A percentile compares a stretch with the other conserved stretches of the same genome.
Evolutionary conservation across 1,140 invertebrate species (phyloP).

Genomic region (Maniola jurtina): DNA sequence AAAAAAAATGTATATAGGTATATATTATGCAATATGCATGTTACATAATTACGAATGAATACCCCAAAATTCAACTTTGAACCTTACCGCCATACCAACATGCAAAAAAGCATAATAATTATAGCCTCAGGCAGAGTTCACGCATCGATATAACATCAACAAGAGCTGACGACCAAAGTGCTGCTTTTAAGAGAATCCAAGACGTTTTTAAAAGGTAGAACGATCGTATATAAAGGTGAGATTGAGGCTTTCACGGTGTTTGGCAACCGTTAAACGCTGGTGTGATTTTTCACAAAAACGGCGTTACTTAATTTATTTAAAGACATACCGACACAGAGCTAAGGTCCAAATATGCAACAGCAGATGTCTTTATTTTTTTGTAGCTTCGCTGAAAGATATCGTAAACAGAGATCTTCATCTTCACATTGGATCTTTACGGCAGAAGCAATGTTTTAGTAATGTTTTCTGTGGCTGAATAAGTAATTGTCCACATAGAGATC

Average conservation of each 20-base stretch:
- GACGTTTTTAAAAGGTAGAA: conserved; percentile 29
- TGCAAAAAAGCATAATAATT: background rate
- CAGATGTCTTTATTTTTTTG: no score
- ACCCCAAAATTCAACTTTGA: background rate
- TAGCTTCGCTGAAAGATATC: no score
- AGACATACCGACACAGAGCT: background rate
- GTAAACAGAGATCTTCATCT: no score
- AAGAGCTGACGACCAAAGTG: conserved; percentile 39
- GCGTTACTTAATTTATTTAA: conserved; percentile 9
- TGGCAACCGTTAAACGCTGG: conserved; percentile 29
- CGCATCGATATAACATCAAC: conserved; percentile 47
- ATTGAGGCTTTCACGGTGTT: conserved; percentile 46
- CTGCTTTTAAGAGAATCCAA: conserved; percentile 40
- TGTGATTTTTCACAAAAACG: conserved; percentile 41
- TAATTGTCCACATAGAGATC: no score
- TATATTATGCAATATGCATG: no score
- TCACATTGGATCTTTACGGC: no score
- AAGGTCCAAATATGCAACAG: no score
- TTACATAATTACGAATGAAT: background rate
- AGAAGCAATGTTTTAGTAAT: no score
- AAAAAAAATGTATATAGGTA: no score
- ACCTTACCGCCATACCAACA: conserved; percentile 5
- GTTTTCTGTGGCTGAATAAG: no score
- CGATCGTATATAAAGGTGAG: conserved; percentile 34
- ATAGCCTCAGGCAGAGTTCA: conserved; percentile 26